Percentiles rank a stretch among this genome's conserved stretches.
Evolutionary conservation across 1,140 invertebrate species (phyloP).

Genomic region (Drosophila mayri): DNA sequence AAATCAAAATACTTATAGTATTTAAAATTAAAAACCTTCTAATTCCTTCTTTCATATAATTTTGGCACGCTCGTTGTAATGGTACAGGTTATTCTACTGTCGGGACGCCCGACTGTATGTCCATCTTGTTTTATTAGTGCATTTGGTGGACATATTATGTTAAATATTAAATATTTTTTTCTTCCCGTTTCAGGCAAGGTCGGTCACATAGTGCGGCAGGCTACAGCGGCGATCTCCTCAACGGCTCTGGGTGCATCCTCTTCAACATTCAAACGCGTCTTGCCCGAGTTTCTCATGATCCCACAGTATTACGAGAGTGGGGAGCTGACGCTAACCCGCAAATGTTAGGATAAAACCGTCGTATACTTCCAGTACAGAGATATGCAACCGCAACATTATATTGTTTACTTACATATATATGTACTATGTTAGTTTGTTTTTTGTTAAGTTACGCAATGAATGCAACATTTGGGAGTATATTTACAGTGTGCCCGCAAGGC

Average conservation of each 20-base stretch:
- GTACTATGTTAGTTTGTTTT: constrained; percentile 12
- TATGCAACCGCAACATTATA: constrained; percentile 9
- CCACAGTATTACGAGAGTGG: constrained; percentile 82
- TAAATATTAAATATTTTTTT: not conserved
- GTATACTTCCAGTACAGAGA: constrained; percentile 16
- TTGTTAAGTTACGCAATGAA: constrained; percentile 3
- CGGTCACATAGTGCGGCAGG: constrained; percentile 74
- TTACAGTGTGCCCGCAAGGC: not conserved
- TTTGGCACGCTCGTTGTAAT: no score
- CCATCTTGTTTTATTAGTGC: no score
- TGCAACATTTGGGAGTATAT: not conserved
- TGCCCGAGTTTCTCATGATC: constrained; percentile 76
- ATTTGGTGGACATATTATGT: no score
- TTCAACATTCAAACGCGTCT: constrained; percentile 39
- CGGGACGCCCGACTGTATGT: no score
- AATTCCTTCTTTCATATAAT: no score
- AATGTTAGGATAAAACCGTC: constrained; percentile 49
- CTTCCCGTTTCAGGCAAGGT: constrained; percentile 66
- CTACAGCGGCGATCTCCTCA: constrained; percentile 32
- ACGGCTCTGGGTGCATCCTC: constrained; percentile 35
- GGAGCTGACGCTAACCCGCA: constrained; percentile 70
- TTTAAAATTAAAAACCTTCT: no score
- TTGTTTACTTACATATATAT: constrained; percentile 7
- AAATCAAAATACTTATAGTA: no score
- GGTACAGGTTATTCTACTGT: no score